Conservation (phyloP, 2,888 invertebrate species). For the Acheta domesticus region DNA sequence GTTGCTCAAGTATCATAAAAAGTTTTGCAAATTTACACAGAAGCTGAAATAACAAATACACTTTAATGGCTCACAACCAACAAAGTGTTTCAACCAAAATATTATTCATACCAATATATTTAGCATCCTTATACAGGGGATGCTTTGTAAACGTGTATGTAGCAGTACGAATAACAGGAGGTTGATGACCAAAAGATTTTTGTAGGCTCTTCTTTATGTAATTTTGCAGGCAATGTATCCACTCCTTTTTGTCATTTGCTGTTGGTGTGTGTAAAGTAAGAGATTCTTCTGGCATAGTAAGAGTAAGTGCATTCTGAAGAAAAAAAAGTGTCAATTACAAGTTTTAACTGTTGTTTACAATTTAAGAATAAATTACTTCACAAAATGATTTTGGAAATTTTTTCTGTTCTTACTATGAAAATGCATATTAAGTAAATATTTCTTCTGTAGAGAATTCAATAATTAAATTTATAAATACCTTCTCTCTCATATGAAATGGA, state of each 20-base stretch:
- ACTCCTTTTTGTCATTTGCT: slow-evolving; percentile 71
- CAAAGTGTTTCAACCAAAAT: background rate
- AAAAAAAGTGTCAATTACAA: slow-evolving; percentile 18
- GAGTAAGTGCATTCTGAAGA: slow-evolving; percentile 57
- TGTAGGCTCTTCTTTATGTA: slow-evolving; percentile 67
- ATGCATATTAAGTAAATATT: too few species aligned
- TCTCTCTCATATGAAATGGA: too few species aligned
- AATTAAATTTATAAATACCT: too few species aligned
- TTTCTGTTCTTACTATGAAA: too few species aligned
- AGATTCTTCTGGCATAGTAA: slow-evolving; percentile 76
- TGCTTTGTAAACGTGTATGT: slow-evolving; percentile 70
- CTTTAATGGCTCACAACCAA: too few species aligned
- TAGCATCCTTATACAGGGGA: slow-evolving; percentile 69
- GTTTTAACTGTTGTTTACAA: too few species aligned
- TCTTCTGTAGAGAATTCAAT: too few species aligned
- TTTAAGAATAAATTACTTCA: background rate
- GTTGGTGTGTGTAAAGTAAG: slow-evolving; percentile 64
- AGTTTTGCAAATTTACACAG: too few species aligned
- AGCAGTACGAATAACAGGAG: slow-evolving; percentile 69
- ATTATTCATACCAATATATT: slow-evolving; percentile 59
- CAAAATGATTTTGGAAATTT: background rate
- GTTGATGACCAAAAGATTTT: slow-evolving; percentile 59
- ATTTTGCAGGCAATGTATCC: slow-evolving; percentile 72
- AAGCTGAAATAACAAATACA: too few species aligned
- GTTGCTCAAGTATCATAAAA: too few species aligned